Evolutionary conservation across 1,140 invertebrate genomes (phyloP).

Genomic region (Papilio glaucus): DNA sequence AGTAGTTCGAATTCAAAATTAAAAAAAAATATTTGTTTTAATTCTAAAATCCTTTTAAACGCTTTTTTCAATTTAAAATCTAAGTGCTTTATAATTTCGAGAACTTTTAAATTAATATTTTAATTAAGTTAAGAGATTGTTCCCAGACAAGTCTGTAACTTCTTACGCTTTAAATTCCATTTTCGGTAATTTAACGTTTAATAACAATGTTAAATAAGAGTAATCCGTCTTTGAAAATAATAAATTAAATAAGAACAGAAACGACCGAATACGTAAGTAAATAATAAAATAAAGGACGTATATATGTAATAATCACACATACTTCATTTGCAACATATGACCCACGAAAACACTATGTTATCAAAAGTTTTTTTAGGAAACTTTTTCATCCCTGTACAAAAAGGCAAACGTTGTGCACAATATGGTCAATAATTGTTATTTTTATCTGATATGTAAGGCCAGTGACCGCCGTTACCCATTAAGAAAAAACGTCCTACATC

Average conservation of each 20-base stretch:
- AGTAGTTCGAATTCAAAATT: background rate
- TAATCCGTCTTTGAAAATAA: background rate
- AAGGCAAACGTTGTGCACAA: no score
- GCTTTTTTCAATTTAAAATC: background rate
- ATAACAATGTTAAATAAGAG: background rate
- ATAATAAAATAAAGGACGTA: no score
- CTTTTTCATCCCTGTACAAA: no score
- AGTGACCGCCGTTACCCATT: no score
- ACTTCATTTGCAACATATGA: no score
- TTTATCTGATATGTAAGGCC: no score
- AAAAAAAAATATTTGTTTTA: background rate
- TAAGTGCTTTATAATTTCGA: background rate
- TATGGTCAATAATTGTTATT: no score
- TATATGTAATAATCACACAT: no score
- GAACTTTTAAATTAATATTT: constrained; percentile 16
- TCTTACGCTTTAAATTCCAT: constrained; percentile 4
- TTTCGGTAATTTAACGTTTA: background rate
- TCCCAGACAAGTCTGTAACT: constrained; percentile 13
- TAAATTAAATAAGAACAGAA: background rate
- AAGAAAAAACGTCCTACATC: no score
- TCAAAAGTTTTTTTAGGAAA: no score
- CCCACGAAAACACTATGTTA: no score
- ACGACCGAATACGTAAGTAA: no score
- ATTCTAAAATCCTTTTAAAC: background rate
- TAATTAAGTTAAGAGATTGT: constrained; percentile 23